phyloP scores from a whole-genome alignment of 2,888 invertebrate genomes.

The Diloba caeruleocephala region DNA sequence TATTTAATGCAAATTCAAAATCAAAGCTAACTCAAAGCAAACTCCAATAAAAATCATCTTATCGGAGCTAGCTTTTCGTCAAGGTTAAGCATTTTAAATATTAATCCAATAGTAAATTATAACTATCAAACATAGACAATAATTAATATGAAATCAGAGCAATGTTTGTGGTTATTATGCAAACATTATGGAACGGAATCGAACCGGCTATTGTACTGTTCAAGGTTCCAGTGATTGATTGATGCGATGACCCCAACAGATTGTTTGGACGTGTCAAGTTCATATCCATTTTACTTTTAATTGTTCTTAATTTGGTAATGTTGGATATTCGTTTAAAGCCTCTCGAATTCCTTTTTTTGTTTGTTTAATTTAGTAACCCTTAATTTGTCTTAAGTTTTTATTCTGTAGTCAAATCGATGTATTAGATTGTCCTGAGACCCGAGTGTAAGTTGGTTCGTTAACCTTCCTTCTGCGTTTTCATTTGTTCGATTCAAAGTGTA shows the following conservation, averaged over 20 bases:
- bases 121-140: slow-evolving; percentile 39
- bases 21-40: not conserved
- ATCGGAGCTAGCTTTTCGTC: slow-evolving; percentile 22
- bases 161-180: slow-evolving; percentile 46
- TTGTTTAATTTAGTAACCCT: slow-evolving; percentile 8
- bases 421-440: too few relatives aligned
- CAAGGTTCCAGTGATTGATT: slow-evolving; percentile 80
- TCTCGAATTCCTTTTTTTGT: slow-evolving; percentile 8
- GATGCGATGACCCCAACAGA: slow-evolving; percentile 74
- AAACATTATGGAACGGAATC: slow-evolving; percentile 52
- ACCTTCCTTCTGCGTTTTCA: too few relatives aligned
- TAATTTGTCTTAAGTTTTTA: too few relatives aligned
- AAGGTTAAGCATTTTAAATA: slow-evolving; percentile 27
- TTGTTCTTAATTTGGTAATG: slow-evolving; percentile 47
- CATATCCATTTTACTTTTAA: slow-evolving; percentile 73
- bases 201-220: slow-evolving; percentile 52
- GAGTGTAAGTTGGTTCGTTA: too few relatives aligned
- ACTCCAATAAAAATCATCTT: slow-evolving; percentile 17
- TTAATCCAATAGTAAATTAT: slow-evolving; percentile 4
- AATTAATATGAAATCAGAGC: slow-evolving; percentile 58
- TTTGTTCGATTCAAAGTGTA: too few relatives aligned
- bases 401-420: too few relatives aligned
- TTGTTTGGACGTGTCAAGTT: slow-evolving; percentile 74
- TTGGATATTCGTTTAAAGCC: slow-evolving; percentile 20
- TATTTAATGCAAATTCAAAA: too few relatives aligned